phyloP scores from a whole-genome alignment of 2,888 invertebrate species.

The Lysandra bellargus region DNA sequence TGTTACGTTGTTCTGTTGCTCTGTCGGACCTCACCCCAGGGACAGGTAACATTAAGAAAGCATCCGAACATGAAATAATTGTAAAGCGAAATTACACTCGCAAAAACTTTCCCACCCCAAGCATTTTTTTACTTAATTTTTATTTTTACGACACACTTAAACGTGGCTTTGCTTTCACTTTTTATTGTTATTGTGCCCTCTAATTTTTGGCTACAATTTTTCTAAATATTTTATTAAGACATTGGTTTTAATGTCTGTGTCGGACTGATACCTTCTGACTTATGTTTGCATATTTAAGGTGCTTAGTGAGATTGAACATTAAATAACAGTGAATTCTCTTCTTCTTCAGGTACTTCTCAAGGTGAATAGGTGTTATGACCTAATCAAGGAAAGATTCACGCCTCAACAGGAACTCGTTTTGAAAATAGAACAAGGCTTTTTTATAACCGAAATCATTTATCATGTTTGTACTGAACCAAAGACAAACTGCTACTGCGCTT shows the following conservation, averaged over 20 bases:
- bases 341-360: slow-evolving; percentile 80
- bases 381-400: slow-evolving; percentile 70
- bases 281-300: slow-evolving; percentile 13
- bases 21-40: slow-evolving; percentile 50
- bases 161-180: slow-evolving; percentile 78
- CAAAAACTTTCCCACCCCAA: slow-evolving; percentile 73
- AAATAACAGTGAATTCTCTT: slow-evolving; percentile 71
- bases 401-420: slow-evolving; percentile 75
- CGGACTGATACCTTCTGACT: slow-evolving; percentile 6
- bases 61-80: slow-evolving; percentile 69
- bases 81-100: slow-evolving; percentile 67
- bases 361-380: slow-evolving; percentile 78
- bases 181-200: slow-evolving; percentile 78
- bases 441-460: slow-evolving; percentile 78
- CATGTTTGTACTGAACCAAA: slow-evolving; percentile 77
- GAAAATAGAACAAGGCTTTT: slow-evolving; percentile 73
- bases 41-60: slow-evolving; percentile 66
- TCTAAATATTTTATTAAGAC: slow-evolving; percentile 70
- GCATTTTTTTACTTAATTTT: slow-evolving; percentile 79
- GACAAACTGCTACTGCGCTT: slow-evolving; percentile 79
- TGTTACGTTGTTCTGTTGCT: slow-evolving; percentile 39
- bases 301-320: slow-evolving; percentile 34
- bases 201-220: slow-evolving; percentile 77
- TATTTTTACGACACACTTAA: slow-evolving; percentile 79
- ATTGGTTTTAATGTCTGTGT: slow-evolving; percentile 65